Base-by-base conservation (phyloP, 2,113 vertebrate genomes). In the Pipra filicauda region DNA sequence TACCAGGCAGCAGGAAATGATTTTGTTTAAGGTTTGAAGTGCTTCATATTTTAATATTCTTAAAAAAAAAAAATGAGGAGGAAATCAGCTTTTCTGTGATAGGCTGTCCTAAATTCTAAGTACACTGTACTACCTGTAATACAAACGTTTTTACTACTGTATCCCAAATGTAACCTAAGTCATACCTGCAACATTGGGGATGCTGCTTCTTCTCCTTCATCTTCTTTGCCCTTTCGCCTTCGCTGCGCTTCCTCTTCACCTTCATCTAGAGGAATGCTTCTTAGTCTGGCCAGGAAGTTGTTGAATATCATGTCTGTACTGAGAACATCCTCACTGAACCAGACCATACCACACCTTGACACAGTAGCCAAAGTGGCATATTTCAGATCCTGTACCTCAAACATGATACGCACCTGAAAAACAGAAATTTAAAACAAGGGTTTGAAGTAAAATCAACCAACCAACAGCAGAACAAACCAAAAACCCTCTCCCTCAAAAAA, bases 241-340 rank as follows among this genome's bases (percentile, higher is more conserved):
- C 99, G 98, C 96, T 99, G 99, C 23, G 99, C 99, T 97, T 99
- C 99, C 6, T 99, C 99, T 93, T 99, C 99, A 24, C 99, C 99
- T 82, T 99, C 99, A 30, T 99, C 99, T 97, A 99, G 95, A 10
- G 99, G 99, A 95, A 99, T 99, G 96, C 98, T 99, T 88, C 99
- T 99, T n/a, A 99, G 98, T 72, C 99, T 98, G 57, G 98, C 98
- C 96, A 99, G 96, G 98, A 99, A 99, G 98, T 99, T 98, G 96
- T 99, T 99, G 98, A 99, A 99, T 97, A 99, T 99, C 99, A 99
- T 99, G 96, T 99, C 99, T 0, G 99, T 99, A 96, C 99, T 99
- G 76, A 99, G 98, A 82, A 99, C 99, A 26, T 99, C 99, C 93
- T 99, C 99, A 11, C 99, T 99, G 97, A 99, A 99, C 99, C 99